Evolutionary conservation across 1,140 invertebrate species (phyloP).

Genomic region (Berghia stephanieae): DNA sequence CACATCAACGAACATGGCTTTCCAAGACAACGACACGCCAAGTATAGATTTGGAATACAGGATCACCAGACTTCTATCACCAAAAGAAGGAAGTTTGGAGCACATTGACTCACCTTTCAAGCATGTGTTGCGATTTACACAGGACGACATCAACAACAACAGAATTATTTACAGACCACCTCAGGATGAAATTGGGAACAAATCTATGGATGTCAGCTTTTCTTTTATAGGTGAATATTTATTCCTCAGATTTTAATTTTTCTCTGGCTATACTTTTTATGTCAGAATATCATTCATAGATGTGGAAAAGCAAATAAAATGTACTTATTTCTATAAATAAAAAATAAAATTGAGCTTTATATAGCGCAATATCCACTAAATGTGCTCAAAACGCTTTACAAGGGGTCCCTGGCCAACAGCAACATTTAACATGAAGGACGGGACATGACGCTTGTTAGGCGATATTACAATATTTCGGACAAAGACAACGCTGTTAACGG

Average conservation of each 20-base stretch:
- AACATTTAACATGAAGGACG: too few species aligned
- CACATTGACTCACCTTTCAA: slow-evolving; percentile 48
- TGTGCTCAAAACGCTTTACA: too few species aligned
- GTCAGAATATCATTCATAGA: too few species aligned
- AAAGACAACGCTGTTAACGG: too few species aligned
- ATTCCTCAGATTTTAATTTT: background rate
- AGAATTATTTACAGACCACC: slow-evolving; percentile 57
- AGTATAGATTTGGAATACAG: slow-evolving; percentile 46
- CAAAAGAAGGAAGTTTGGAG: slow-evolving; percentile 50
- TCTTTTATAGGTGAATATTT: slow-evolving; percentile 48
- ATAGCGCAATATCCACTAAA: too few species aligned
- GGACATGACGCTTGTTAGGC: too few species aligned
- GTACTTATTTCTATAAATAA: too few species aligned
- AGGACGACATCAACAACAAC: slow-evolving; percentile 54
- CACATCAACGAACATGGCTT: slow-evolving; percentile 42
- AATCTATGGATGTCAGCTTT: slow-evolving; percentile 46
- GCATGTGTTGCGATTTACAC: slow-evolving; percentile 49
- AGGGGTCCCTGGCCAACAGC: too few species aligned
- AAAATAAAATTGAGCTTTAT: too few species aligned
- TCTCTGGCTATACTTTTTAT: background rate
- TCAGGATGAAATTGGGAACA: slow-evolving; percentile 40
- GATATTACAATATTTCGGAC: too few species aligned
- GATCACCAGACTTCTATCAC: slow-evolving; percentile 41
- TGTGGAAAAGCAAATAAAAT: too few species aligned
- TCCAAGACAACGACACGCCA: slow-evolving; percentile 38